A percentile compares a stretch with the other conserved stretches of the same genome.
phyloP scores from a whole-genome alignment of 2,797 vertebrate genomes.

The Parauchenoglanis ngamensis region DNA sequence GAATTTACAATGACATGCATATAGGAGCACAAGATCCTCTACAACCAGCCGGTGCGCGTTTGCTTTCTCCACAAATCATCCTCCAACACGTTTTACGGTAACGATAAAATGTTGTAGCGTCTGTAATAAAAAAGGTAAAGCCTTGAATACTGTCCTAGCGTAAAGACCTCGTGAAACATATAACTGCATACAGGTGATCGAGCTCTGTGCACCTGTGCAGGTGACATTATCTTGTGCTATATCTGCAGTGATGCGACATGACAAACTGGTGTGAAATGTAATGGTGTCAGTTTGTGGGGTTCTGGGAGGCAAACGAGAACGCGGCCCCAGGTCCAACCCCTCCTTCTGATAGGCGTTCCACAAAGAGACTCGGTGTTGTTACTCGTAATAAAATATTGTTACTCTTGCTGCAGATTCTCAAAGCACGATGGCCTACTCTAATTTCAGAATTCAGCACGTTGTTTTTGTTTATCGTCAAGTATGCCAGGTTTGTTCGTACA shows the following conservation, averaged over 20 bases:
- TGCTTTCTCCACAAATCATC: slow-evolving; percentile 9
- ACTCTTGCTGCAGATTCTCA: neutral
- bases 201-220: neutral
- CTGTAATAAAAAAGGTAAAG: neutral
- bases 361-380: neutral
- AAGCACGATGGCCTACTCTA: neutral
- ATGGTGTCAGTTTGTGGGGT: neutral
- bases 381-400: slow-evolving; percentile 2
- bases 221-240: neutral
- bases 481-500: no score
- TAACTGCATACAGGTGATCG: neutral
- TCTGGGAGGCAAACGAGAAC: neutral
- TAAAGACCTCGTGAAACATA: neutral
- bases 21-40: neutral
- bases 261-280: neutral
- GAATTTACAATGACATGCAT: neutral
- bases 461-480: no score
- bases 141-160: neutral
- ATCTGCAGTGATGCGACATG: neutral
- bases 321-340: no score
- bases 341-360: neutral
- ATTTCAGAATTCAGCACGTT: neutral
- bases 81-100: neutral
- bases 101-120: slow-evolving; percentile 3
- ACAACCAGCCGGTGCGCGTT: neutral